These are phyloP conservation scores for Rhegmatorhina hoffmannsi DNA, from an alignment of 2,113 vertebrate genomes.

Conservation along the genomic window DNA sequence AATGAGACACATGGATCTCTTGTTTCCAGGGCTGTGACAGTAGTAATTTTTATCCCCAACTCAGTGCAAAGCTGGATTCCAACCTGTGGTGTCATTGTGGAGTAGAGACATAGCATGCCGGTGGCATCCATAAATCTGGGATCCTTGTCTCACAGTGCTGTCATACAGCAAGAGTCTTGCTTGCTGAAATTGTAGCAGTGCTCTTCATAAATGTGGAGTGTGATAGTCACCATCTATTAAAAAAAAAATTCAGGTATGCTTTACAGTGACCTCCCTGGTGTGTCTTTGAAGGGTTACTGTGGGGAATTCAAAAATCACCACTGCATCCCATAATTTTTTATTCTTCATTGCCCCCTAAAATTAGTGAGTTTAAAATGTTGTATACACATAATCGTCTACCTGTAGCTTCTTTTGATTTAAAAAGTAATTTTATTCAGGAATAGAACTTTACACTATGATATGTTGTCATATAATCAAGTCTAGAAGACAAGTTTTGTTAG, in stretches of 20 bases:
- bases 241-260: neutral
- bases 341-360: neutral
- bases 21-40: neutral
- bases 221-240: neutral
- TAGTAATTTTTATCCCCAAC: neutral
- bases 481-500: neutral
- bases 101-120: neutral
- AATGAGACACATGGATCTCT: neutral
- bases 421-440: neutral
- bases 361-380: neutral
- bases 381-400: neutral
- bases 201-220: neutral
- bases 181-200: neutral
- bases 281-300: neutral
- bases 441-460: constrained; percentile 3
- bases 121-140: neutral
- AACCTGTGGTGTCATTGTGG: neutral
- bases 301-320: neutral
- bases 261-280: neutral
- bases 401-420: neutral
- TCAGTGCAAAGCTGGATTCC: neutral
- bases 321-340: neutral
- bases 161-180: neutral
- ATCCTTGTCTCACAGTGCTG: neutral
- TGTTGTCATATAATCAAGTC: neutral